phyloP scores from a whole-genome alignment of 2,888 invertebrate species.

The Chirona hameri region DNA sequence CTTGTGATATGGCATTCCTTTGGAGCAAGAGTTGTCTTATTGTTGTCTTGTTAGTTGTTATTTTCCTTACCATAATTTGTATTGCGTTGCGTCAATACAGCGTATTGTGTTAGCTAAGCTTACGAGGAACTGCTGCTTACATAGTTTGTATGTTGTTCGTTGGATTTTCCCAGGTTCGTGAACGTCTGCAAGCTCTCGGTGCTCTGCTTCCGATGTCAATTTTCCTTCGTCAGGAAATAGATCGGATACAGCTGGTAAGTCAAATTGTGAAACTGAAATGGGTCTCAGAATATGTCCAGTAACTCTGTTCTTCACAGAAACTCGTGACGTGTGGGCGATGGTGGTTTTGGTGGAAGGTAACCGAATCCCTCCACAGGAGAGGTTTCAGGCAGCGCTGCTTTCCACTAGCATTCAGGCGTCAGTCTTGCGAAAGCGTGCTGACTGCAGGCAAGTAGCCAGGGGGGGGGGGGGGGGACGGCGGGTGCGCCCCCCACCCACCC shows the following conservation, averaged over 20 bases:
- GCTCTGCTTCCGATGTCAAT: conserved; percentile 93
- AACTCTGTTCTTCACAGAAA: no score
- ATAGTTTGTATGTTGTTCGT: background rate
- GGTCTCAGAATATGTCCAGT: no score
- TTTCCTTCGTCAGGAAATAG: conserved; percentile 71
- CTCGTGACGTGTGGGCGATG: no score
- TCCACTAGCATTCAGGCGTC: no score
- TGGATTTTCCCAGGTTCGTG: conserved; percentile 35
- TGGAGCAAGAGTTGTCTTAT: background rate
- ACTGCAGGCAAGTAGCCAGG: no score
- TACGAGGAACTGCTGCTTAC: background rate
- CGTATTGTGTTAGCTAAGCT: background rate
- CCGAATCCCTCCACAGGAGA: no score
- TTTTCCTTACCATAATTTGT: background rate
- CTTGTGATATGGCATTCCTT: no score
- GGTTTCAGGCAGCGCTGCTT: no score
- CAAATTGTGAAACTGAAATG: conserved; percentile 44
- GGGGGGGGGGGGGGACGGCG: no score
- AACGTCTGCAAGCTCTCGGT: conserved; percentile 62
- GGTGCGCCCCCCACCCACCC: no score
- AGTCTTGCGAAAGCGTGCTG: no score
- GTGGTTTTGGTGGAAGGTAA: no score
- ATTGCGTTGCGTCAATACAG: background rate
- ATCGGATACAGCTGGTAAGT: conserved; percentile 82
- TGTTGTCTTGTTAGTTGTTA: background rate